Evolutionary conservation across 2,113 vertebrate genomes (phyloP), one percentile per base, ranked within the genome.

Genomic region (Paramormyrops kingsleyae): DNA sequence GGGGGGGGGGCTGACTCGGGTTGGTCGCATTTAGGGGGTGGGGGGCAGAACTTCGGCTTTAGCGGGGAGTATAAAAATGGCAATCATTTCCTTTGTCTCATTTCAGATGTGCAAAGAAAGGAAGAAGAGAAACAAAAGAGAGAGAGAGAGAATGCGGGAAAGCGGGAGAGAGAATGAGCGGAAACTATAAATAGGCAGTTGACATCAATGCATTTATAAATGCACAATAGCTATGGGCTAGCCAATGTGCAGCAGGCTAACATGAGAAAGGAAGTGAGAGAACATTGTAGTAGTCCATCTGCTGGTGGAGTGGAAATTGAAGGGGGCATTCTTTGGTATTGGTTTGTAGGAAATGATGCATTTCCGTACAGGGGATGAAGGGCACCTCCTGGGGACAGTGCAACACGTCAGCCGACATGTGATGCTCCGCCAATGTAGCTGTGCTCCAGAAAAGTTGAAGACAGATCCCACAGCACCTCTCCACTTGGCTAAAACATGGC

Each of bases 171-270:
- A 46, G 44, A 85, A 53, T 50, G 77, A 31, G 50, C 56, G n/a
- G 49, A 59, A 31, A 19, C 94, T 96, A 96, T 95, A 96, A 97
- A 97, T 96, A 97, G 95, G 93, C 46, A 92, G 91, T 93, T 94
- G 94, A 95, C 94, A 94, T 93, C 47, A 91, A 93, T 90, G 39
- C 89, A 96, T 96, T 96, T 94, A 94, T 95, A 96, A 95, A 94
- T 93, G 94, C 93, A 96, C 94, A 96, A 96, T 96, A 94, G 95
- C 96, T 95, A 91, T 52, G 93, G 95, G 95, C 91, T 90, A 87
- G 90, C 66, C 89, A 89, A 56, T 52, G 77, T 24, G 56, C 80
- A 87, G 59, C 39, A 89, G 88, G 87, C 88, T 53, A 90, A 87
- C 44, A 89, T 88, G 87, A 89, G 86, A 89, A 87, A 56, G 89